phyloP scores from a whole-genome alignment of 2,797 vertebrate species.

The Cheirogaleus major region DNA sequence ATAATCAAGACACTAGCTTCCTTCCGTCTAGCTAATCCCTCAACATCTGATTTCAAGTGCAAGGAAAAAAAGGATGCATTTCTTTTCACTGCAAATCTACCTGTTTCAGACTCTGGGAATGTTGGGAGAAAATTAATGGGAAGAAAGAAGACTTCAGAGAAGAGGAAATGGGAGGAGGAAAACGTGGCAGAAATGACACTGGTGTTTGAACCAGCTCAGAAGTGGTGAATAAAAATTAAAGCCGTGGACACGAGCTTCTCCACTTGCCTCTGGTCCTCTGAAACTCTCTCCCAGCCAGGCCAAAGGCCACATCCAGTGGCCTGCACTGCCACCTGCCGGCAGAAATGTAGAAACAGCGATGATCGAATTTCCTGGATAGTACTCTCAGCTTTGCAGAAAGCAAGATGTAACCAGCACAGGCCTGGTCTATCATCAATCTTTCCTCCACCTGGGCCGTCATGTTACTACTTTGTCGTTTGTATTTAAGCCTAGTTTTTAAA shows the following conservation, averaged over 20 bases:
- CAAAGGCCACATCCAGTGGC: slow-evolving; percentile 42
- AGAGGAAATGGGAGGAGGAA: not conserved
- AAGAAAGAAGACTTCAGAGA: not conserved
- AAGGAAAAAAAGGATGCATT: not conserved
- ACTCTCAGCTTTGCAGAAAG: not conserved
- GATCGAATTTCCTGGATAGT: not conserved
- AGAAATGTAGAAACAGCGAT: not conserved
- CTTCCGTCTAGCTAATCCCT: not conserved
- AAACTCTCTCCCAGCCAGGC: not conserved
- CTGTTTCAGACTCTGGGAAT: not conserved
- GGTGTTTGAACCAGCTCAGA: not conserved
- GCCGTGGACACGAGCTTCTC: not conserved
- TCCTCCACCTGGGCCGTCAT: not conserved
- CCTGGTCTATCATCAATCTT: too few species aligned
- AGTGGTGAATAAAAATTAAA: not conserved
- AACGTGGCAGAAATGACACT: not conserved
- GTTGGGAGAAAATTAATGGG: not conserved
- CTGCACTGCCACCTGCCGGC: slow-evolving; percentile 71
- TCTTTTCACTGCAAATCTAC: not conserved
- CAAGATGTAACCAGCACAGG: too few species aligned
- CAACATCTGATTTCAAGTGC: not conserved
- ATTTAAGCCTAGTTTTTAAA: not conserved
- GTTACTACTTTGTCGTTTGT: too few species aligned
- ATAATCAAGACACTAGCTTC: not conserved
- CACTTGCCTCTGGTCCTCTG: not conserved